Base-by-base conservation (phyloP, 35 echinoderm and acorn worm genomes). In the Chiridota heheva region DNA sequence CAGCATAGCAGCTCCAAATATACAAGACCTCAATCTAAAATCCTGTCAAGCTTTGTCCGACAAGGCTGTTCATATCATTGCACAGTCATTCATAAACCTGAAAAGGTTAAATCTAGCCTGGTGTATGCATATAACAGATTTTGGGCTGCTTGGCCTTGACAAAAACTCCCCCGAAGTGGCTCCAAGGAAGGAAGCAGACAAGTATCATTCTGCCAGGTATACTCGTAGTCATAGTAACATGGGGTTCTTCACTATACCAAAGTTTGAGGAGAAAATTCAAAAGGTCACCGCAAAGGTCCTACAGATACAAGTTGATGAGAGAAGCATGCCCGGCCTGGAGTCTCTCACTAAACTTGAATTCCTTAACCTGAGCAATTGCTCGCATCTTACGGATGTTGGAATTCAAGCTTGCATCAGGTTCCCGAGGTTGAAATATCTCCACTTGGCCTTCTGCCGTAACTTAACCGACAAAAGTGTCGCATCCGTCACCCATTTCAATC, bases 131-230 rank as follows among this genome's bases (percentile, higher is more conserved):
- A 86, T 96, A 24, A 90, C 87, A 17, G 92, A 96, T 45, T 90
- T 90, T 90, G 92, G 92, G 18, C 34, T 96, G 15, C 82, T 96
- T 17, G 92, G 92, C 60, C 57, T 96, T 13, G 92, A 96, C 28
- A 90, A 96, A 42, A 43, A 88, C 77, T 64, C 67, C 18, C 85
- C 85, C 17, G 59, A 70, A 8, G 75, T 90, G 43, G 49, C 38
- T 35, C 61, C 73, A 26, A 63, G 78, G 18, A 65, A 88, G 25
- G 58, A 83, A 18, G 58, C 78, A 37, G 47, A 46, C 0, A 90
- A 86, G 59, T 25, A 35, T 13, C 56, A 96, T 67, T 81, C 80
- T 57, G 91, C 85, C 28, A 47, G 91, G 37, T 95, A 77, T 49
- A 85, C 91, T 17, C 61, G 82, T 29, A 96, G 74, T 67, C 86